A percentile compares a stretch with the other conserved stretches of the same genome.
Evolutionary conservation across 2,113 vertebrate species (phyloP).

Genomic region (Canis aureus): DNA sequence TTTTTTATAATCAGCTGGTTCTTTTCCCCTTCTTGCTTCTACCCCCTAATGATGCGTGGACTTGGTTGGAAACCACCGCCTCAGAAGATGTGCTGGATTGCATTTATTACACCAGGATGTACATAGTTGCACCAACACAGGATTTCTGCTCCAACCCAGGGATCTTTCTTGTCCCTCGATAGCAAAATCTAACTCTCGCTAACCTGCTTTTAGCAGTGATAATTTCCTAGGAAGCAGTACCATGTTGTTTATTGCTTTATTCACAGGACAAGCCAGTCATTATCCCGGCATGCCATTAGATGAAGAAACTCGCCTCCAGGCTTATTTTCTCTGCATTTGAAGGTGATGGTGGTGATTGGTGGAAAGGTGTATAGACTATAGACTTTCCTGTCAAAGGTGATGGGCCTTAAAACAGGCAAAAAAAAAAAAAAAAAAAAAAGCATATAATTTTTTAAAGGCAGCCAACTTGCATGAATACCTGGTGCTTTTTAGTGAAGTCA

Average conservation of each 20-base stretch:
- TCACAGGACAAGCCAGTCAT: background rate
- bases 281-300: background rate
- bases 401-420: background rate
- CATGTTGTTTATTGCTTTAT: background rate
- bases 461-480: background rate
- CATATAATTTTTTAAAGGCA: background rate
- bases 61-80: background rate
- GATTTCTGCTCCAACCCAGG: background rate
- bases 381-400: background rate
- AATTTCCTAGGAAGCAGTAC: background rate
- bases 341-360: too few species aligned
- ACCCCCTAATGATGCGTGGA: background rate
- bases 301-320: background rate
- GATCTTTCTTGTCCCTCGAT: background rate
- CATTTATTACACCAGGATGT: background rate
- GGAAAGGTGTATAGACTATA: background rate
- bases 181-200: background rate
- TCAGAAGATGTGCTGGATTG: background rate
- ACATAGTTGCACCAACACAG: background rate
- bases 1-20: background rate
- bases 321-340: background rate
- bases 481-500: background rate
- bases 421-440: background rate
- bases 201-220: background rate
- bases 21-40: constrained; percentile 55